Conservation (phyloP, 2,797 vertebrate species). For the Siniperca obscura region DNA sequence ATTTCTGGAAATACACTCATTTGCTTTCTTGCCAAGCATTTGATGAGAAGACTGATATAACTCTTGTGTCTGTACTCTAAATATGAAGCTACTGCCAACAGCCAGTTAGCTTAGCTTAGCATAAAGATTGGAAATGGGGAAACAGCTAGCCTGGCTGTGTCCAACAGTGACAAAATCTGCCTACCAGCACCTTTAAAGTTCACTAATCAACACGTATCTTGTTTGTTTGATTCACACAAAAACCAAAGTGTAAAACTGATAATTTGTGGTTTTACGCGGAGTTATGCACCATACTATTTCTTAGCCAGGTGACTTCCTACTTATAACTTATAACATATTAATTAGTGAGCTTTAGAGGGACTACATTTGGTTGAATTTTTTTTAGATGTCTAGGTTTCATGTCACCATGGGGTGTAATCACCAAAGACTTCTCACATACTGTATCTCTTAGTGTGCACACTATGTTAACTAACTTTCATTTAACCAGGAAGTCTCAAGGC, state of each 20-base stretch:
- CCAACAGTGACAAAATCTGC: not conserved
- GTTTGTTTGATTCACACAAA: not conserved
- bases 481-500: not conserved
- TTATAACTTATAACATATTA: not conserved
- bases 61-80: too few species aligned
- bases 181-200: too few species aligned
- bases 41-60: not conserved
- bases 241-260: not conserved
- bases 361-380: not conserved
- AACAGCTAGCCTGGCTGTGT: not conserved
- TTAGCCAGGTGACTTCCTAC: not conserved
- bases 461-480: not conserved
- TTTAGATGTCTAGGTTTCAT: too few species aligned
- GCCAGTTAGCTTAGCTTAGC: not conserved
- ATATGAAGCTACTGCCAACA: too few species aligned
- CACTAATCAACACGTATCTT: not conserved
- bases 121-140: not conserved
- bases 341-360: not conserved
- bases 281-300: not conserved
- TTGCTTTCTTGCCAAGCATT: constrained; percentile 7
- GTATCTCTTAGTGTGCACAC: not conserved
- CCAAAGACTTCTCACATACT: not conserved
- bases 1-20: not conserved
- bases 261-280: not conserved
- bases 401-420: too few species aligned